Evolutionary conservation across 1,140 invertebrate species (phyloP).

Genomic region (Homarus americanus): DNA sequence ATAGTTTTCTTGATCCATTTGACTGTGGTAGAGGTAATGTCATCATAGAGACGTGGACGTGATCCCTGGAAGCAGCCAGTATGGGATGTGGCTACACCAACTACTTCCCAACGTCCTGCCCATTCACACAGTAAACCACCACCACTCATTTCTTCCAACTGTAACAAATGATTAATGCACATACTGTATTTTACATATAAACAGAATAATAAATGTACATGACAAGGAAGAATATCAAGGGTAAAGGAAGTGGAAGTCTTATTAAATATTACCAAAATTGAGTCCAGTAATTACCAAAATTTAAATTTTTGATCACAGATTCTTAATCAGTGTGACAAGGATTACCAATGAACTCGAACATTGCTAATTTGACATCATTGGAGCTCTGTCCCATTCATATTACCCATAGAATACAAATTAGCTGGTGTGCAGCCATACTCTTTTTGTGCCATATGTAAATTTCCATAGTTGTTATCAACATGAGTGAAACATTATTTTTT

Average conservation of each 20-base stretch:
- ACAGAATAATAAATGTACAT: neutral
- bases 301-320: no score
- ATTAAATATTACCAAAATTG: neutral
- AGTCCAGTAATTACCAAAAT: neutral
- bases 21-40: slow-evolving; percentile 66
- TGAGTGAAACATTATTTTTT: no score
- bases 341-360: no score
- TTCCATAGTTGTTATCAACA: no score
- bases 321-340: no score
- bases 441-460: no score
- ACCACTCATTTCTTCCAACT: slow-evolving; percentile 75
- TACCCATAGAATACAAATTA: no score
- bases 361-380: no score
- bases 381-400: no score
- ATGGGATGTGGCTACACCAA: slow-evolving; percentile 72
- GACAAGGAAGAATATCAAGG: neutral
- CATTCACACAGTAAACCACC: slow-evolving; percentile 74
- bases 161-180: neutral
- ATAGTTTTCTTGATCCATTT: slow-evolving; percentile 75
- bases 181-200: neutral
- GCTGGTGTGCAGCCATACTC: no score
- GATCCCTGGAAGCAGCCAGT: slow-evolving; percentile 72
- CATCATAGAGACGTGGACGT: slow-evolving; percentile 75
- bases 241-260: no score
- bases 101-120: slow-evolving; percentile 73